Conservation (phyloP, 2,888 invertebrate species). For the Clostera curtula region DNA sequence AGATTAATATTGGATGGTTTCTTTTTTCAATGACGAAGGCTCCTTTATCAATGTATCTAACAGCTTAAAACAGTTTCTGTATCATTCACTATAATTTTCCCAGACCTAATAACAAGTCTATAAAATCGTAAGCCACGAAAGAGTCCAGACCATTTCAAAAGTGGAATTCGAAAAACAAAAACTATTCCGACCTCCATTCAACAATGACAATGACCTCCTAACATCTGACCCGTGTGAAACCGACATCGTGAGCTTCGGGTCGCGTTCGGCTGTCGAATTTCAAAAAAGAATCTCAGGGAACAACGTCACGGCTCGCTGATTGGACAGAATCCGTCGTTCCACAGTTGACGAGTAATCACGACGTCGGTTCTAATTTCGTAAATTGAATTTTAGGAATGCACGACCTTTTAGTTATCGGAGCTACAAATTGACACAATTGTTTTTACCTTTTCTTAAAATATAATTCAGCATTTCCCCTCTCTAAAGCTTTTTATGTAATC, state of each 20-base stretch:
- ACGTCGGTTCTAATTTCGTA: constrained; percentile 22
- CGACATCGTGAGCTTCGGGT: constrained; percentile 53
- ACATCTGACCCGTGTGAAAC: constrained; percentile 60
- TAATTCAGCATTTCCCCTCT: too few relatives aligned
- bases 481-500: too few relatives aligned
- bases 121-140: too few relatives aligned
- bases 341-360: constrained; percentile 22
- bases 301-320: constrained; percentile 44
- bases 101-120: too few relatives aligned
- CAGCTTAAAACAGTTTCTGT: too few relatives aligned
- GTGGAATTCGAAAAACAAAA: constrained; percentile 7
- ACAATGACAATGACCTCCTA: constrained; percentile 40
- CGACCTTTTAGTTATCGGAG: constrained; percentile 14
- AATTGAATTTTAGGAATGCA: constrained; percentile 27
- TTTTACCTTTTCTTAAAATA: too few relatives aligned
- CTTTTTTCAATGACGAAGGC: too few relatives aligned
- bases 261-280: constrained; percentile 38
- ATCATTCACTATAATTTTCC: too few relatives aligned
- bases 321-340: constrained; percentile 37
- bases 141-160: neutral
- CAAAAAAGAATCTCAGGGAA: constrained; percentile 27
- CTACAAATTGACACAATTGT: too few relatives aligned
- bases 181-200: constrained; percentile 13
- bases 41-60: too few relatives aligned
- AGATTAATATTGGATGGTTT: too few relatives aligned